phyloP scores from a whole-genome alignment of 2,797 vertebrate genomes.

The Sebastes elongatus region DNA sequence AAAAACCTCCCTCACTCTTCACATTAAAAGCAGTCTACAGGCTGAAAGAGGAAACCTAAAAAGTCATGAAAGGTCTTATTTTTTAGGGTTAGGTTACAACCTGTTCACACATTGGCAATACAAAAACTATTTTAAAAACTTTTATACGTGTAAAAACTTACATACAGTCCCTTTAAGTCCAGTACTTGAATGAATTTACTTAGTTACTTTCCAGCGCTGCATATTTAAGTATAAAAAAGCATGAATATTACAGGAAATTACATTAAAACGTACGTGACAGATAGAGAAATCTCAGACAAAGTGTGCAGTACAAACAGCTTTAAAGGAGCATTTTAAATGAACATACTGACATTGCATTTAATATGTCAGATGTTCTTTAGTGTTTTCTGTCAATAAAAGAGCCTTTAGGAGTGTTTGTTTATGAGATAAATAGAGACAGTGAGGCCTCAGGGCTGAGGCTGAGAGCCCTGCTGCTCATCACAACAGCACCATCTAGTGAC shows the following conservation, averaged over 20 bases:
- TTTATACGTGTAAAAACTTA: too few relatives aligned
- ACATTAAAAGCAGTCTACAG: too few relatives aligned
- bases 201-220: background rate
- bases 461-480: background rate
- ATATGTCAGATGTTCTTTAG: background rate
- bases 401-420: conserved; percentile 29
- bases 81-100: too few relatives aligned
- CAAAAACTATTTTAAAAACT: too few relatives aligned
- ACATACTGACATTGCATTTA: background rate
- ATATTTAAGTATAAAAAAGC: background rate
- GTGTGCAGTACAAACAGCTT: background rate
- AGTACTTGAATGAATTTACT: background rate
- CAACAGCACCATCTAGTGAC: conserved; percentile 47
- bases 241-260: background rate
- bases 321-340: background rate
- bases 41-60: too few relatives aligned
- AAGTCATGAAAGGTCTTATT: too few relatives aligned
- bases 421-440: conserved; percentile 26
- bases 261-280: too few relatives aligned
- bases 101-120: too few relatives aligned
- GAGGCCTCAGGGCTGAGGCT: background rate
- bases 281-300: background rate
- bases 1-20: too few relatives aligned
- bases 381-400: conserved; percentile 41
- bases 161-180: too few relatives aligned